Base-by-base conservation (phyloP, 2,113 vertebrate genomes). In the Muntiacus muntjak region DNA sequence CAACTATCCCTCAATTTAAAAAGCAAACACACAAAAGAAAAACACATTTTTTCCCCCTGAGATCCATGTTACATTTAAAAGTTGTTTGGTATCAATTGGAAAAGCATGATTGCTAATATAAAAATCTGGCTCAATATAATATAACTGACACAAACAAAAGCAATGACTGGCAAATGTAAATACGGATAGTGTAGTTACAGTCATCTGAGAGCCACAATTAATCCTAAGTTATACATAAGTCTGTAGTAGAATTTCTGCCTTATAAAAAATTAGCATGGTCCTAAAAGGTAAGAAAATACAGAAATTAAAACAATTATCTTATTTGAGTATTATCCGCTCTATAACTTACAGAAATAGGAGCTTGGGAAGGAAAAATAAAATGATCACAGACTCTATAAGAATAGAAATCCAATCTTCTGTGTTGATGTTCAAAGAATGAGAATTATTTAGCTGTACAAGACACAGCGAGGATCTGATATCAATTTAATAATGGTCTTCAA, bases 401-500 rank as follows among this genome's bases (percentile, higher is more conserved):
- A 89, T 55, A 30, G n/a, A 95, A 97, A 97, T 52, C 19, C 10
- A 93, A 52, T 17, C 50, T 28, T 71, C 47, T 5, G 2, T 54
- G 50, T 43, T 52, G 2, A 96, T 28, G 21, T 93, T 96, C 71
- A 58, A 60, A 85, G 62, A 92, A 57, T 58, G 28, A 85, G 36
- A 58, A n/a, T 43, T 89, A 57, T 76, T 92, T 94, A 86, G n/a
- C 10, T 55, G 26, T 91, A 78, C 76, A 95, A 67, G 54, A 76
- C 52, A 89, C 14, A 91, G 86, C 15, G 81, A 58, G 26, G 57
- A 78, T 76, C 25, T 79, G 76, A 87, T 82, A 91, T 67, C 64
- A 78, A 94, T 86, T 96, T 96, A 93, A 17, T 19, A 83, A 64
- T 50, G 50, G n/a, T 23, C 21, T 93, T 81, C 71, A 93, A 96